These are phyloP conservation scores for Abramis brama DNA, from an alignment of 2,113 vertebrate genomes.

Conservation along the genomic window DNA sequence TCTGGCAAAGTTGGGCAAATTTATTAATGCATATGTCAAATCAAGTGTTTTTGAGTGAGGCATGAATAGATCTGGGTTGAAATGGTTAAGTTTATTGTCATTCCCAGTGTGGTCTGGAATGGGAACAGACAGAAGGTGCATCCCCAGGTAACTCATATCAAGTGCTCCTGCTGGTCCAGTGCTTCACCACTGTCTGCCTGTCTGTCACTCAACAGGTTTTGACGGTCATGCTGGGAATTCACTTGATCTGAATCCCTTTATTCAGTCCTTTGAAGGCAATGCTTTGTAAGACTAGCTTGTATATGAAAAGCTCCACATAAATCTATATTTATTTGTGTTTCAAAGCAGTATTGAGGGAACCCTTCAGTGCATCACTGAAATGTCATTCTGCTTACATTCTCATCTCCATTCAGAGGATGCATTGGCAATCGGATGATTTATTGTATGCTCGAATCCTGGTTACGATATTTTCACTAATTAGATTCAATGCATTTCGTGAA, in stretches of 20 bases:
- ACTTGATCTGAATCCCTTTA: not conserved
- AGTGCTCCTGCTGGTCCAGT: not conserved
- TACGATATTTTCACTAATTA: no score
- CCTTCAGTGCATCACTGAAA: not conserved
- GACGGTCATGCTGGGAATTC: not conserved
- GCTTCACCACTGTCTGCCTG: not conserved
- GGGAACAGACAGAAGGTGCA: not conserved
- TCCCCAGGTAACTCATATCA: not conserved
- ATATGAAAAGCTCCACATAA: not conserved
- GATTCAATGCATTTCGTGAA: no score
- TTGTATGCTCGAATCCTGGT: no score
- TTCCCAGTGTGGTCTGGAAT: not conserved
- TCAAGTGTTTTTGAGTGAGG: not conserved
- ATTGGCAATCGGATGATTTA: not conserved
- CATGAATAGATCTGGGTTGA: not conserved
- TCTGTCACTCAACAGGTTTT: conserved; percentile 9
- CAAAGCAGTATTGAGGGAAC: not conserved
- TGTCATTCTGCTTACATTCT: not conserved
- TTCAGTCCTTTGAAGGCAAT: not conserved
- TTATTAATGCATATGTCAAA: not conserved
- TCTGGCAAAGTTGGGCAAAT: not conserved
- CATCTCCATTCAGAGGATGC: not conserved
- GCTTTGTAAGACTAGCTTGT: not conserved
- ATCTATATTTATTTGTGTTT: not conserved
- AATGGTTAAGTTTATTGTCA: not conserved